phyloP scores from a whole-genome alignment of 2,888 invertebrate genomes.

The Drosophila testacea region DNA sequence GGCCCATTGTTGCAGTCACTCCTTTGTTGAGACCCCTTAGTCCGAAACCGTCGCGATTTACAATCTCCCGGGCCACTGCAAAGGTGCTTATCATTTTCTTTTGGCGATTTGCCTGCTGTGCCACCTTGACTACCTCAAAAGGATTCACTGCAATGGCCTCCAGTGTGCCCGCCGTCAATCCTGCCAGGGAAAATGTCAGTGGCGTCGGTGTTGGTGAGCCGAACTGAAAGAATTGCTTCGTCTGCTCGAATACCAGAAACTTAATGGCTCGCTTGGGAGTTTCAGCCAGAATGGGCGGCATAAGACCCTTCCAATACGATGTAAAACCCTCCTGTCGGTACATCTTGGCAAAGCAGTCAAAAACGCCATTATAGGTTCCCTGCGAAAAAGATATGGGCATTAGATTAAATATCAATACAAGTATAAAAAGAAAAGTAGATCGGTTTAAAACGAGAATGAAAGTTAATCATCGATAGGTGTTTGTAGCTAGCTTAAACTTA shows the following conservation, averaged over 20 bases:
- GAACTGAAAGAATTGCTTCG: constrained; percentile 93
- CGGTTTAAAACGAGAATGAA: no score
- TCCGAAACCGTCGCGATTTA: constrained; percentile 91
- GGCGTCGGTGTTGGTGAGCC: constrained; percentile 91
- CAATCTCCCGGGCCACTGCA: constrained; percentile 92
- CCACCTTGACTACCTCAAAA: constrained; percentile 98
- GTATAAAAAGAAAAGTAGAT: neutral
- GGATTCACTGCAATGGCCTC: constrained; percentile 97
- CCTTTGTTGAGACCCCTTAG: constrained; percentile 94
- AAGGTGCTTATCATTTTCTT: constrained; percentile 90
- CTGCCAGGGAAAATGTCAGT: constrained; percentile 95
- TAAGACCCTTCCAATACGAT: constrained; percentile 96
- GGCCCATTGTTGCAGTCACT: constrained; percentile 93
- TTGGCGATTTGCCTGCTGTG: constrained; percentile 91
- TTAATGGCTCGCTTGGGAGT: constrained; percentile 98
- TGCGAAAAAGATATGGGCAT: constrained; percentile 34
- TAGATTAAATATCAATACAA: neutral
- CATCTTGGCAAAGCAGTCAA: constrained; percentile 96
- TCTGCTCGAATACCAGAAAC: constrained; percentile 97
- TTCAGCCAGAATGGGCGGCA: constrained; percentile 97
- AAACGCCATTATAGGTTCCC: constrained; percentile 90
- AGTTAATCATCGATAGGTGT: no score
- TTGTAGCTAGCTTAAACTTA: no score
- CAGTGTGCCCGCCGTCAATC: constrained; percentile 95
- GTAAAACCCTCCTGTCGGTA: constrained; percentile 92